Conservation (phyloP, 2,113 vertebrate genomes). For the Prionailurus viverrinus region DNA sequence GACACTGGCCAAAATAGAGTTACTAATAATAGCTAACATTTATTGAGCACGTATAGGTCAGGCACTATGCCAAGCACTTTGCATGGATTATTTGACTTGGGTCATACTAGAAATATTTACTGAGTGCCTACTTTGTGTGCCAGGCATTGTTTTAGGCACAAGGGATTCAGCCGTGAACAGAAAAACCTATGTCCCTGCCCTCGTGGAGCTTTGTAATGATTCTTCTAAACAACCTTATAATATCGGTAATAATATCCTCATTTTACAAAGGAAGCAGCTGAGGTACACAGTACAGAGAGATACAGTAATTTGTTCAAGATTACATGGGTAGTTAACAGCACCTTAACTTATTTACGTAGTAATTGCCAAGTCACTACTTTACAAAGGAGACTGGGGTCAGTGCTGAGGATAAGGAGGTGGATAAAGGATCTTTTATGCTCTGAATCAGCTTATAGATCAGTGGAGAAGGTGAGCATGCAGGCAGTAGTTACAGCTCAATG, state of each 20-base stretch:
- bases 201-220: neutral
- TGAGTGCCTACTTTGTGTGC: neutral
- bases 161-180: neutral
- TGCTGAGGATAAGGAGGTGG: neutral
- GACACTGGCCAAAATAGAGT: neutral
- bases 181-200: neutral
- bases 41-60: conserved; percentile 4
- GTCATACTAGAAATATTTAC: neutral
- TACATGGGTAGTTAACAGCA: neutral
- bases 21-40: conserved; percentile 39
- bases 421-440: neutral
- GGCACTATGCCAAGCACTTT: neutral
- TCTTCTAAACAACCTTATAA: neutral
- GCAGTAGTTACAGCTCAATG: neutral
- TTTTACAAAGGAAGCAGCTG: neutral
- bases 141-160: neutral
- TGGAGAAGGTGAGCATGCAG: neutral
- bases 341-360: neutral
- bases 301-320: neutral
- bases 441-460: neutral
- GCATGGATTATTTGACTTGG: neutral
- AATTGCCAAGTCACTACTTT: neutral
- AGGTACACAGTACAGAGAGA: neutral
- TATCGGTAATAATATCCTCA: neutral
- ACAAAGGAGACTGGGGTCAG: neutral